Evolutionary conservation across 1,140 invertebrate species (phyloP).

Genomic region (Branchinecta lynchi): DNA sequence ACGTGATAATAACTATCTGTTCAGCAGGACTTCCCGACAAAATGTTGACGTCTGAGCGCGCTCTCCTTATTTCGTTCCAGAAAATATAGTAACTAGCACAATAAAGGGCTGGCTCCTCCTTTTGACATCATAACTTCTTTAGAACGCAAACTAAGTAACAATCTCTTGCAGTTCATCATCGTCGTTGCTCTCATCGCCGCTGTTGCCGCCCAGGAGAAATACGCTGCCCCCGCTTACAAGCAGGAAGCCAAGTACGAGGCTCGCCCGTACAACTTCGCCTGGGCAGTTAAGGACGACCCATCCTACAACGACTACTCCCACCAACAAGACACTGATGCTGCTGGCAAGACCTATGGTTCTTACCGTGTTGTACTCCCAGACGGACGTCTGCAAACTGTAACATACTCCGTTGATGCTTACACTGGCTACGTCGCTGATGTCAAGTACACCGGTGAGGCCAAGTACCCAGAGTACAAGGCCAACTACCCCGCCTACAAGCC

Average conservation of each 20-base stretch:
- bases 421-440: not conserved
- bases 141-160: no score
- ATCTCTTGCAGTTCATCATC: not conserved
- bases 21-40: no score
- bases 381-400: not conserved
- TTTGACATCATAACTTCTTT: no score
- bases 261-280: not conserved
- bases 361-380: not conserved
- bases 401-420: not conserved
- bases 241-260: not conserved
- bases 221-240: not conserved
- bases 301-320: not conserved
- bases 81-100: no score
- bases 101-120: no score
- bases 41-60: no score
- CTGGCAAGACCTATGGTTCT: not conserved
- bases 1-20: no score
- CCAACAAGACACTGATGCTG: not conserved
- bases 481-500: slow-evolving; percentile 1
- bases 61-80: no score
- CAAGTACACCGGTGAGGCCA: not conserved
- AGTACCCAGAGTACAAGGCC: not conserved
- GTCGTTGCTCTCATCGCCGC: not conserved
- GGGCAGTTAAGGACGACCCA: not conserved
- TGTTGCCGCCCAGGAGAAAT: not conserved